phyloP scores from a whole-genome alignment of 2,888 invertebrate genomes.

The Drosophila vallismaia region DNA sequence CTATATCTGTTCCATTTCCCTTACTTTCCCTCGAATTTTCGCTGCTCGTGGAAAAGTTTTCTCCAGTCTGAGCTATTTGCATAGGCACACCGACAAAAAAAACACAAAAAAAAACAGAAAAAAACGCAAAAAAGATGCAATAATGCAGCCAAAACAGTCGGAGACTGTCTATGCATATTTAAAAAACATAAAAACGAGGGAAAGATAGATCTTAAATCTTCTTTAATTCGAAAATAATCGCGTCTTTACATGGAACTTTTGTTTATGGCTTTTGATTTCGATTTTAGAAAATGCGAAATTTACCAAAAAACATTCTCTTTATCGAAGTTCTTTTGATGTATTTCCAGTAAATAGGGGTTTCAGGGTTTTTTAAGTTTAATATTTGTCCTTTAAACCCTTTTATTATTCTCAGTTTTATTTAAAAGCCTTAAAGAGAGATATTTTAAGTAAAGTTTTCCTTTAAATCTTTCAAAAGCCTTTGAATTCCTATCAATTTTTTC shows the following conservation, averaged over 20 bases:
- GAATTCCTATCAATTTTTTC: no score
- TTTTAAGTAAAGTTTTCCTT: no score
- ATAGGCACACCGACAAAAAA: constrained; percentile 22
- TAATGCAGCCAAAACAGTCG: not conserved
- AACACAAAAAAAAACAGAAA: not conserved
- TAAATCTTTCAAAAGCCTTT: no score
- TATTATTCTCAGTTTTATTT: no score
- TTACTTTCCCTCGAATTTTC: constrained; percentile 11
- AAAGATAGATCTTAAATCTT: not conserved
- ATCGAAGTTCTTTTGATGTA: no score
- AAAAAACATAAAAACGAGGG: not conserved
- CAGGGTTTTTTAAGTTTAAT: no score
- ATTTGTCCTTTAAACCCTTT: no score
- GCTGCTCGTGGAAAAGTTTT: constrained; percentile 28
- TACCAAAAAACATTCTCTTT: no score
- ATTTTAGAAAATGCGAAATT: no score
- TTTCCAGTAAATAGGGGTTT: no score
- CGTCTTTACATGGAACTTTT: not conserved
- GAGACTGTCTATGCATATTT: not conserved
- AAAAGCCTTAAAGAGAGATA: no score
- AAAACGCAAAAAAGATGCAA: not conserved
- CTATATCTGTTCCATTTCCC: not conserved
- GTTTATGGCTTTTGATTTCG: not conserved
- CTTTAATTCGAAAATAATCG: not conserved
- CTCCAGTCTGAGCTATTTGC: constrained; percentile 28